Evolutionary conservation across 2,888 invertebrate species (phyloP).

Genomic region (Nomada goodeniana): DNA sequence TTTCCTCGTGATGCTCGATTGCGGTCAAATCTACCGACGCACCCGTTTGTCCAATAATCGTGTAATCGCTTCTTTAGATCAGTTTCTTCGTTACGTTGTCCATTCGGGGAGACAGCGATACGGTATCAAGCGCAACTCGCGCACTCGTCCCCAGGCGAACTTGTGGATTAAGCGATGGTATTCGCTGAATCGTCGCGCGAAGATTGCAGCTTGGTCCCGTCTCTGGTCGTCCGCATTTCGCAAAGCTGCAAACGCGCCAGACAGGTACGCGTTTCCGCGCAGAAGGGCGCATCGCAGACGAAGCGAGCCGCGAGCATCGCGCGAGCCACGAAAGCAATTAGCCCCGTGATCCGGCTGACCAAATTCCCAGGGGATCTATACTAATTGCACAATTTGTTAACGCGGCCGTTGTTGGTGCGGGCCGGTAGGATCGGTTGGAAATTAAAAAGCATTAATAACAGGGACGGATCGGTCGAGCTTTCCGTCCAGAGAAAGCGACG

Average conservation of each 20-base stretch:
- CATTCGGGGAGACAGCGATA: no score
- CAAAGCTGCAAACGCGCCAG: not conserved
- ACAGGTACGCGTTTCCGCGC: not conserved
- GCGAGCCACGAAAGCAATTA: slow-evolving; percentile 47
- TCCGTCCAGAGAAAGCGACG: slow-evolving; percentile 21
- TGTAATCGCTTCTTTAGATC: no score
- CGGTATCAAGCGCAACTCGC: no score
- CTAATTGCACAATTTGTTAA: slow-evolving; percentile 80
- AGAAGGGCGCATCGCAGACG: not conserved
- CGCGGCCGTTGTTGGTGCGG: slow-evolving; percentile 41
- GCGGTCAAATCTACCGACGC: no score
- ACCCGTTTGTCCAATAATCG: no score
- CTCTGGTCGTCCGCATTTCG: not conserved
- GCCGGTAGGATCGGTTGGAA: slow-evolving; percentile 74
- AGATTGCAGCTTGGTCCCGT: no score
- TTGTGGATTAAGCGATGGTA: no score
- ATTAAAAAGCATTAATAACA: slow-evolving; percentile 82
- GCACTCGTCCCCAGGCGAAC: no score
- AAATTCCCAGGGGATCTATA: slow-evolving; percentile 58
- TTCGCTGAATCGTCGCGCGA: no score
- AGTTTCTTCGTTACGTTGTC: no score
- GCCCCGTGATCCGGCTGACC: slow-evolving; percentile 37
- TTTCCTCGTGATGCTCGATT: no score
- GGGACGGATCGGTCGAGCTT: slow-evolving; percentile 41
- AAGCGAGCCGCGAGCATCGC: slow-evolving; percentile 14